phyloP scores from a whole-genome alignment of 2,113 vertebrate species.

The Candoia aspera region DNA sequence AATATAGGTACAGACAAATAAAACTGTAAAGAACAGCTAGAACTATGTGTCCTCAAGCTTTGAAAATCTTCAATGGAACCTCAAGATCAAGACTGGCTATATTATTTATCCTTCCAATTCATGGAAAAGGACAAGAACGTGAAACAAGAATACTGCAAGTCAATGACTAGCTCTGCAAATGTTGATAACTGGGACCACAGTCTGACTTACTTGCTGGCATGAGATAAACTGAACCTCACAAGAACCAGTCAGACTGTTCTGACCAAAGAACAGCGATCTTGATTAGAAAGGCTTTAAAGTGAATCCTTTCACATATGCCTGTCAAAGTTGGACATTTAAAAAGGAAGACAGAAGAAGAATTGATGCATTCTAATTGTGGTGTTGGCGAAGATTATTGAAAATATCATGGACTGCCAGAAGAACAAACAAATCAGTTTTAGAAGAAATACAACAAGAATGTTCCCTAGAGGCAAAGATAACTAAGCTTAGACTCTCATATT shows the following conservation, averaged over 20 bases:
- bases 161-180: neutral
- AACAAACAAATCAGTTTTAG: no score
- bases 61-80: neutral
- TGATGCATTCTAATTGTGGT: no score
- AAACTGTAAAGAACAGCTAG: neutral
- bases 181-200: neutral
- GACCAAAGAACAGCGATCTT: neutral
- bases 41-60: neutral
- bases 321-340: no score
- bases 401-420: no score
- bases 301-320: no score
- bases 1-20: neutral
- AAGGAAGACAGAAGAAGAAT: no score
- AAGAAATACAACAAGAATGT: no score
- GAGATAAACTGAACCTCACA: no score
- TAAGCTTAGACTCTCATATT: no score
- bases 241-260: no score
- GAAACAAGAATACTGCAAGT: neutral
- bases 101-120: neutral
- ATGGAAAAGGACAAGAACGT: neutral
- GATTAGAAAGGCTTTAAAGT: neutral
- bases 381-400: no score
- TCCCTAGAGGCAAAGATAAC: no score
- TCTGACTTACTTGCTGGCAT: neutral
- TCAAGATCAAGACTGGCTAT: neutral